phyloP scores from a whole-genome alignment of 1,140 invertebrate species.

The Macrosteles quadrilineatus region DNA sequence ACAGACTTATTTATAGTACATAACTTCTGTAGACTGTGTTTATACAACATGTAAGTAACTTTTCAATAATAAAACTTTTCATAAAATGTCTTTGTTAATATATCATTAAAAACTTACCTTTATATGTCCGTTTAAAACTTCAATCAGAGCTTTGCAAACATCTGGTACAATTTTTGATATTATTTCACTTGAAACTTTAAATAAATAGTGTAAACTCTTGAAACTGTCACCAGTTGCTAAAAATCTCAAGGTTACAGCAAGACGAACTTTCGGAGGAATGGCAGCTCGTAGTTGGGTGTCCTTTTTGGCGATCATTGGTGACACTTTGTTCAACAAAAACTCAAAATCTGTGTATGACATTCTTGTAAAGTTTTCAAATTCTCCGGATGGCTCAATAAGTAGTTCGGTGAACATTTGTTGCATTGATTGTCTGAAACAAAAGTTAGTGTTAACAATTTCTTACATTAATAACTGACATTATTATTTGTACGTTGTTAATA shows the following conservation, averaged over 20 bases:
- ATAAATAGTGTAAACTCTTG: conserved; percentile 41
- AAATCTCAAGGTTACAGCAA: conserved; percentile 42
- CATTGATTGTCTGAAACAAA: conserved; percentile 11
- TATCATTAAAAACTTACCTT: conserved; percentile 35
- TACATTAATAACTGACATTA: no score
- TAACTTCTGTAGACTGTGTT: no score
- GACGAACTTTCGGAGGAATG: conserved; percentile 38
- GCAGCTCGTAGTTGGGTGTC: conserved; percentile 31
- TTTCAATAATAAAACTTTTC: no score
- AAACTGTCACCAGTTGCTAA: conserved; percentile 44
- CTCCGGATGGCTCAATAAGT: conserved; percentile 6
- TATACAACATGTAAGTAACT: no score
- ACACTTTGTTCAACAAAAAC: conserved; percentile 35
- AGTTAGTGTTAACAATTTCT: no score
- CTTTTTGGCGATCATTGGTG: conserved; percentile 26
- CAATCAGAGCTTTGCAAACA: conserved; percentile 39
- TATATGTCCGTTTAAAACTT: conserved; percentile 39
- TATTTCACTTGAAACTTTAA: conserved; percentile 36
- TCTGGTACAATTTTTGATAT: conserved; percentile 39
- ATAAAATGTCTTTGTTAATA: no score
- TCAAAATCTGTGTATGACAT: conserved; percentile 33
- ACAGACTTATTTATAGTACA: no score
- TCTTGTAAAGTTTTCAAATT: conserved; percentile 27
- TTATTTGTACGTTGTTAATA: no score
- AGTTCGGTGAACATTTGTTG: conserved; percentile 14